Percentiles rank a stretch among this genome's conserved stretches.
phyloP scores from a whole-genome alignment of 2,888 invertebrate genomes.

The Leucoma salicis region DNA sequence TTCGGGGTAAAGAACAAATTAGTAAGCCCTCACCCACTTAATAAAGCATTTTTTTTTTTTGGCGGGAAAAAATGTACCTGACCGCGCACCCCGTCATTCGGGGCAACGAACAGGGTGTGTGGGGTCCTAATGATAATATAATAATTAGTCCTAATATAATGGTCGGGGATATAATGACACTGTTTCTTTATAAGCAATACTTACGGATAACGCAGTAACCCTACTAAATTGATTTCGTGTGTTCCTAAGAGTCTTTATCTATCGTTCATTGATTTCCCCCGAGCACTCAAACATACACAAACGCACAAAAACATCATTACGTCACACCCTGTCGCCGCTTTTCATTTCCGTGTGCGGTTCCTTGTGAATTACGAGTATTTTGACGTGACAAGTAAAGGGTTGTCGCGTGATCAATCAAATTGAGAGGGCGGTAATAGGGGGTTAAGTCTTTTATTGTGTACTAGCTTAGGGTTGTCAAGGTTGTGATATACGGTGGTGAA shows the following conservation, averaged over 20 bases:
- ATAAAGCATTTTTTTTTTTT: too few relatives aligned
- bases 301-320: constrained; percentile 27
- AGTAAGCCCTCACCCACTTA: too few relatives aligned
- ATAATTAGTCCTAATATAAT: too few relatives aligned
- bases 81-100: too few relatives aligned
- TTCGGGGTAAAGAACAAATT: too few relatives aligned
- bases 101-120: too few relatives aligned
- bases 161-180: too few relatives aligned
- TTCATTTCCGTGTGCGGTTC: constrained; percentile 27
- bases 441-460: constrained; percentile 5
- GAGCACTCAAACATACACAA: constrained; percentile 18
- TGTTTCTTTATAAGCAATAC: too few relatives aligned
- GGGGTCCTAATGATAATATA: too few relatives aligned
- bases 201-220: constrained; percentile 31
- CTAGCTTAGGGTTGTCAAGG: not conserved
- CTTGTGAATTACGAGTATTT: constrained; percentile 9
- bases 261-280: constrained; percentile 37
- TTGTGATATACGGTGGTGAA: too few relatives aligned
- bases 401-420: constrained; percentile 18
- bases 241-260: not conserved
- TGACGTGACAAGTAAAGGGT: constrained; percentile 11
- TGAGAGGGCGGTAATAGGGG: constrained; percentile 8
- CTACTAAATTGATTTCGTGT: constrained; percentile 37
- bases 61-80: too few relatives aligned
- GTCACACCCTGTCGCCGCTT: constrained; percentile 14